Evolutionary conservation across 2,113 vertebrate genomes (phyloP).

Genomic region (Oryzias woworae): DNA sequence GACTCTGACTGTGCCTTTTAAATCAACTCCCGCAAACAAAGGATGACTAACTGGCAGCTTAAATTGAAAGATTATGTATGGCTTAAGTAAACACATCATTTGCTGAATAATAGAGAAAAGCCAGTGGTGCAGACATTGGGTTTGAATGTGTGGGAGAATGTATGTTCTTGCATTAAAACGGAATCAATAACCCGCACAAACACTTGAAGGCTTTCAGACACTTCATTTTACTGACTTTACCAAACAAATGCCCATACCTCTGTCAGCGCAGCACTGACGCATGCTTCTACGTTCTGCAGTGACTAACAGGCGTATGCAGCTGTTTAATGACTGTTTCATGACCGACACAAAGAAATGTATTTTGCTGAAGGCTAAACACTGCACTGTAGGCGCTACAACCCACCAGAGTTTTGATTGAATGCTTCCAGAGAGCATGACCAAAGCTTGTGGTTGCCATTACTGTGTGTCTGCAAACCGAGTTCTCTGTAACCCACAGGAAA

Average conservation of each 20-base stretch:
- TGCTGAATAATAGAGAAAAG: background rate
- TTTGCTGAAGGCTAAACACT: constrained; percentile 4
- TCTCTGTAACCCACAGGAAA: too few species aligned
- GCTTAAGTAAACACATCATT: constrained; percentile 28
- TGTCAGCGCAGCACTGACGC: constrained; percentile 30
- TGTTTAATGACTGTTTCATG: constrained; percentile 21
- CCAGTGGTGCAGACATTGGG: background rate
- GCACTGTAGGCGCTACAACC: constrained; percentile 3
- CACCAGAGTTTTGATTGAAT: constrained; percentile 5
- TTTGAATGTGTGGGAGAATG: background rate
- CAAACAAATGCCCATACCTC: constrained; percentile 3
- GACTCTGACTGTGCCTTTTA: constrained; percentile 5
- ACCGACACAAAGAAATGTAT: constrained; percentile 21
- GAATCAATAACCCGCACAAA: background rate
- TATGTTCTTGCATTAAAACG: background rate
- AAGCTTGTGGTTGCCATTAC: constrained; percentile 4
- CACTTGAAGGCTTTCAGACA: background rate
- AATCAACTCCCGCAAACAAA: constrained; percentile 16
- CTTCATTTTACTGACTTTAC: constrained; percentile 1
- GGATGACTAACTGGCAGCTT: constrained; percentile 6
- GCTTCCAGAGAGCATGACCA: constrained; percentile 14
- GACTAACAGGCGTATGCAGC: constrained; percentile 37
- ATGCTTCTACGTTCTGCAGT: constrained; percentile 18
- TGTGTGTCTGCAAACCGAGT: constrained; percentile 5
- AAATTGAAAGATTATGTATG: constrained; percentile 7